Evolutionary conservation across 2,113 vertebrate genomes (phyloP).

Genomic region (Plecotus auritus): DNA sequence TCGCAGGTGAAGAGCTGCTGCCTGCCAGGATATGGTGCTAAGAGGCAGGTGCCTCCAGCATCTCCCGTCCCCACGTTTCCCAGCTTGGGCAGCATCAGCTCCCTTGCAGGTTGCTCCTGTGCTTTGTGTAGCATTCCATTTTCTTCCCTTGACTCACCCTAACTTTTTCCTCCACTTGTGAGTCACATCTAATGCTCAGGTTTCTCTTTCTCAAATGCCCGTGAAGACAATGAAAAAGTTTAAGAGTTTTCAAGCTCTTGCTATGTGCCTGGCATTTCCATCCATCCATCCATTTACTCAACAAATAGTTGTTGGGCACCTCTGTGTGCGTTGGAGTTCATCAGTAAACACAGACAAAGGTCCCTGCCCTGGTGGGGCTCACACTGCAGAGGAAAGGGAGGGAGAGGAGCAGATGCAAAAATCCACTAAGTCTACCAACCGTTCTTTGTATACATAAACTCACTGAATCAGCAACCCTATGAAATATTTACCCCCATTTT

Average conservation of each 20-base stretch:
- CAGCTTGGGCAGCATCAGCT: neutral
- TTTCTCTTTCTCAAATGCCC: neutral
- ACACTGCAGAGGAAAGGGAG: neutral
- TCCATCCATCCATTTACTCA: neutral
- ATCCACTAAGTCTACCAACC: neutral
- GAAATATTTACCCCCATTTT: neutral
- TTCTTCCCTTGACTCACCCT: neutral
- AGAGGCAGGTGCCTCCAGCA: neutral
- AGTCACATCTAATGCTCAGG: neutral
- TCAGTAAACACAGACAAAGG: neutral
- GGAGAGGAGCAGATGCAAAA: neutral
- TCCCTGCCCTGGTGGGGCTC: neutral
- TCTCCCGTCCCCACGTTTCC: accelerated
- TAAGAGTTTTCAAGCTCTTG: neutral
- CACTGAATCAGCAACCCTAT: neutral
- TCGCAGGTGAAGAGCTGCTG: neutral
- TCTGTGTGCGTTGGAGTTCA: neutral
- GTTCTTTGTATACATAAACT: too few relatives aligned
- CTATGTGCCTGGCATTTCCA: neutral
- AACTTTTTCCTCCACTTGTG: neutral
- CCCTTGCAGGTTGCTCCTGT: too few relatives aligned
- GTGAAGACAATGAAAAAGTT: neutral
- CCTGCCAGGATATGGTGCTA: neutral
- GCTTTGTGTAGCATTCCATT: accelerated
- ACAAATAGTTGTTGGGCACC: too few relatives aligned